Base-by-base conservation (phyloP, 2,888 invertebrate species). In the Lordiphosa andalusiaca region DNA sequence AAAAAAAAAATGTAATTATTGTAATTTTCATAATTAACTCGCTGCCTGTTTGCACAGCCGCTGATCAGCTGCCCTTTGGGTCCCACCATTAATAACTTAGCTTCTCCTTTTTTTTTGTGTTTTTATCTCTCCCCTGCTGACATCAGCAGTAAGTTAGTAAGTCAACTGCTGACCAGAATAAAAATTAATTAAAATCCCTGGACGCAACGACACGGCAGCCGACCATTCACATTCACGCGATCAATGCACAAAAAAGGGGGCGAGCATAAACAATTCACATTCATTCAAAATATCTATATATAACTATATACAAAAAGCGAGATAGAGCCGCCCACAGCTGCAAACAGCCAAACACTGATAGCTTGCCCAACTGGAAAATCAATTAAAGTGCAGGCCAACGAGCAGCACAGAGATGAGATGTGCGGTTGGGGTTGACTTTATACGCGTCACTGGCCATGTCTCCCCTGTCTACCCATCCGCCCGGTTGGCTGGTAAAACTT, bases 341-440 rank as follows among this genome's bases (percentile, higher is more conserved):
- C 73, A 62, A 63, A 56, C 64, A 61, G 61, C 23, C 75, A 61
- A 69, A 55, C 39, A 37, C 61, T 62, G 84, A 78, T 78, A 78
- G 78, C 84, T 69, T 82, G 80, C 56, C 75, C 80, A 78, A 62
- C 83, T 84, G 80, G 67, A 78, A 78, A 75, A 78, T 78, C 77
- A 78, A 78, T 78, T 78, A 82, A 78, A 71, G 62, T 61, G 67
- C 82, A 74, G 55, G 57, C 54, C 51, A 69, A 30, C 67, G 54
- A 53, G 44, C 58, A n/a, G 50, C 41, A 37, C 44, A 23, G 38
- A 49, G 36, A 21, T 10, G 48, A 19, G 42, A 6, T 33, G 23
- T 35, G n/a, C 30, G 41, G 41, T 33, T 36, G 23, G 35, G 47
- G 41, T 16, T 41, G 63, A 40, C 61, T 70, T 60, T 67, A 58